These are phyloP conservation scores for Nomada fucata DNA, from an alignment of 2,888 invertebrate species.

Conservation along the genomic window DNA sequence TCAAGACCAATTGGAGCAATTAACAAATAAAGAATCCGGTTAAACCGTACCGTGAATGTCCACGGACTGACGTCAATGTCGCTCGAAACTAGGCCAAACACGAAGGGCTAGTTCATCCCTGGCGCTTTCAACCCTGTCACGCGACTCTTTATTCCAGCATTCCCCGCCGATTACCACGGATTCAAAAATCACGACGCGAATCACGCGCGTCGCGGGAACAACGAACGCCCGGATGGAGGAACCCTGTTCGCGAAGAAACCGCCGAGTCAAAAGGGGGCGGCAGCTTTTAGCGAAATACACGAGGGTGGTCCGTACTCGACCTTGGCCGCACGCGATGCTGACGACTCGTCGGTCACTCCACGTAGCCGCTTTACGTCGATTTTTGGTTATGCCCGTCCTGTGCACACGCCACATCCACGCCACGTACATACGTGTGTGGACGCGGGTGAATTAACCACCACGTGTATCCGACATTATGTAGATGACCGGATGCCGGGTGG, in stretches of 20 bases:
- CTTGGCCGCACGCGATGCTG: slow-evolving; percentile 82
- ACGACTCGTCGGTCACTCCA: slow-evolving; percentile 71
- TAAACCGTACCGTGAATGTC: slow-evolving; percentile 41
- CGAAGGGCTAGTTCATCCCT: slow-evolving; percentile 54
- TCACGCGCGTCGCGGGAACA: not conserved
- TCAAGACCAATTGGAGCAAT: not conserved
- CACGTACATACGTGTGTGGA: slow-evolving; percentile 5
- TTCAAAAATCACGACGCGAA: not conserved
- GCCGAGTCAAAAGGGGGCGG: slow-evolving; percentile 27
- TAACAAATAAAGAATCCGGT: slow-evolving; percentile 23
- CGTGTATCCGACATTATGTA: slow-evolving; percentile 60
- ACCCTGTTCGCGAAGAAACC: slow-evolving; percentile 55
- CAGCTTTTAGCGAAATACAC: slow-evolving; percentile 61
- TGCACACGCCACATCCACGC: not conserved
- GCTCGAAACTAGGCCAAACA: slow-evolving; percentile 52
- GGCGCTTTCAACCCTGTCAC: slow-evolving; percentile 31
- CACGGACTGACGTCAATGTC: slow-evolving; percentile 55
- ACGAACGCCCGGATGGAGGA: slow-evolving; percentile 32
- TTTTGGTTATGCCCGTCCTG: slow-evolving; percentile 62
- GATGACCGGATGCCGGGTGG: slow-evolving; percentile 20
- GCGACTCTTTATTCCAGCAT: slow-evolving; percentile 17
- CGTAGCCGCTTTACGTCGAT: slow-evolving; percentile 69
- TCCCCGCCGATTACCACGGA: too few species aligned
- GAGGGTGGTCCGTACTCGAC: slow-evolving; percentile 73
- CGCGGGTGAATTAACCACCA: slow-evolving; percentile 52